Evolutionary conservation across 2,888 invertebrate genomes (phyloP).

Genomic region (Marasmarcha lunaedactyla): DNA sequence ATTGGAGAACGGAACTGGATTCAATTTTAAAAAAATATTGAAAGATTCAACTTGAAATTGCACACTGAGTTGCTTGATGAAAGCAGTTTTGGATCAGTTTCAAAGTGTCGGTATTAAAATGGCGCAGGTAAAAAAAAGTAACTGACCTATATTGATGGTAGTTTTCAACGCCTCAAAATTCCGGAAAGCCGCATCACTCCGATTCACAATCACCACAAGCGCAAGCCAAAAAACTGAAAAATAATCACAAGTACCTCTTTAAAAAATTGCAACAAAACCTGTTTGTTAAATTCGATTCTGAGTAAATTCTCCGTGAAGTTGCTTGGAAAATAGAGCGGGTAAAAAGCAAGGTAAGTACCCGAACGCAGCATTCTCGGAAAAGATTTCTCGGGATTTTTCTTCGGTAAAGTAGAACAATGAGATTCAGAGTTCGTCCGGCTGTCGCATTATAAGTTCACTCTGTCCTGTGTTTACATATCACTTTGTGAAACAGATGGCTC

Average conservation of each 20-base stretch:
- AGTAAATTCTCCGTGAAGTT: slow-evolving; percentile 14
- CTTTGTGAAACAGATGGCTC: slow-evolving; percentile 12
- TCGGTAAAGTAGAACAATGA: slow-evolving; percentile 37
- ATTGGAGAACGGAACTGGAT: too few species aligned
- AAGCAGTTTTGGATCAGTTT: too few species aligned
- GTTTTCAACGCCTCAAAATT: slow-evolving; percentile 45
- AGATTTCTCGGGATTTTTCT: slow-evolving; percentile 30
- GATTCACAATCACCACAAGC: slow-evolving; percentile 25
- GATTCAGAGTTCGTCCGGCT: slow-evolving; percentile 33
- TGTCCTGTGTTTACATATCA: slow-evolving; percentile 26
- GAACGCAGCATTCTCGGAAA: slow-evolving; percentile 27
- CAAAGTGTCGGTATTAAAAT: too few species aligned
- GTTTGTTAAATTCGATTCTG: slow-evolving; percentile 18
- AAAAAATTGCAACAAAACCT: slow-evolving; percentile 23
- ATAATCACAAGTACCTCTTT: slow-evolving; percentile 29
- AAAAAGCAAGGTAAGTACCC: slow-evolving; percentile 19
- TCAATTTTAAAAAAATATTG: too few species aligned
- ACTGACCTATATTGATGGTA: slow-evolving; percentile 46
- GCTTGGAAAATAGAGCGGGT: slow-evolving; percentile 12
- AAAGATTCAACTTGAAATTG: too few species aligned
- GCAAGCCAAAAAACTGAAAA: slow-evolving; percentile 26
- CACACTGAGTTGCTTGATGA: too few species aligned
- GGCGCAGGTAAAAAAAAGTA: too few species aligned
- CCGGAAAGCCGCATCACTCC: slow-evolving; percentile 34
- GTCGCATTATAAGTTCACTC: slow-evolving; percentile 33